These are phyloP conservation scores for Oscheius sp. DNA, from an alignment of 1,140 invertebrate species.

Conservation along the genomic window DNA sequence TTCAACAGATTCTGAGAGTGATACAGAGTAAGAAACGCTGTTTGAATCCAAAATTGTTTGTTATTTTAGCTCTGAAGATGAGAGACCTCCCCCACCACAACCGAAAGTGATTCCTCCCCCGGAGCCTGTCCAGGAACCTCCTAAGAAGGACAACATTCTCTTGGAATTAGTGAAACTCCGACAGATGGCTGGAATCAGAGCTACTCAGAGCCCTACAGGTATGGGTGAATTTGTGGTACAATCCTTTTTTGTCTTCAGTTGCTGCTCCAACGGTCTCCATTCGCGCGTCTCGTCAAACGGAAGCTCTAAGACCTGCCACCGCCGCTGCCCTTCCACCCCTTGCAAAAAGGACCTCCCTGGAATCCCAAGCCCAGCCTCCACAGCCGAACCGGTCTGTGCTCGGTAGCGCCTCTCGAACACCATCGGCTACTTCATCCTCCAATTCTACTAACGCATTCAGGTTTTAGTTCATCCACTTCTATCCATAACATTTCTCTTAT, in stretches of 20 bases:
- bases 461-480: neutral
- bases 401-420: neutral
- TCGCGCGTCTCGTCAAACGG: neutral
- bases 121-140: neutral
- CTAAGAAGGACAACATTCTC: neutral
- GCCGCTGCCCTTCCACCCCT: neutral
- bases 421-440: neutral
- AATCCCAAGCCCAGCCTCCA: too few species aligned
- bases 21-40: neutral
- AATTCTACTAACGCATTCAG: slow-evolving; percentile 9
- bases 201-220: neutral
- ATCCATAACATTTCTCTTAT: neutral
- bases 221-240: neutral
- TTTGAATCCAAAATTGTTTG: neutral
- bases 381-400: neutral
- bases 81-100: neutral
- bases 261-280: neutral
- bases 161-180: neutral
- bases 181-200: neutral
- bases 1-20: slow-evolving; percentile 3
- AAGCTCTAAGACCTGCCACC: neutral
- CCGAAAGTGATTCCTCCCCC: neutral
- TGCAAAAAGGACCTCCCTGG: too few species aligned
- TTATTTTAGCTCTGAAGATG: neutral
- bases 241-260: neutral